A percentile compares a stretch with the other conserved stretches of the same genome.
phyloP scores from a whole-genome alignment of 1,140 invertebrate species.

The Drosophila kohkoa region DNA sequence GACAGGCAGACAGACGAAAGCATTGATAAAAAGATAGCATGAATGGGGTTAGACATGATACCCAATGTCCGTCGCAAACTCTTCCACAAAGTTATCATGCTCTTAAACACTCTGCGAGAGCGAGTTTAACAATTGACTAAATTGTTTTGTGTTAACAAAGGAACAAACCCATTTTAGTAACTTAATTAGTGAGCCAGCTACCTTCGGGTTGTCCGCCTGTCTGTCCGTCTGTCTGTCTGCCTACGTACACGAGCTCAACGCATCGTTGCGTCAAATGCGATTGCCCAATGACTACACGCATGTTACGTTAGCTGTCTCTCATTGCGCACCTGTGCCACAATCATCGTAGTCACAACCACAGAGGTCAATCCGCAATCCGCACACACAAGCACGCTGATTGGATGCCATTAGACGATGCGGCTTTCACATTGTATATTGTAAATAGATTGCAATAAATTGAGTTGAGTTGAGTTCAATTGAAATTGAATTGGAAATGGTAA shows the following conservation, averaged over 20 bases:
- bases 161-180: constrained; percentile 16
- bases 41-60: no score
- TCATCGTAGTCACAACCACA: constrained; percentile 1
- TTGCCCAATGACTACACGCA: constrained; percentile 28
- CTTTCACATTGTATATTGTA: constrained; percentile 13
- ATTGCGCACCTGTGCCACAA: constrained; percentile 55
- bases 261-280: constrained; percentile 35
- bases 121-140: not conserved
- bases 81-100: no score
- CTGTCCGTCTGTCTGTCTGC: not conserved
- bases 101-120: not conserved
- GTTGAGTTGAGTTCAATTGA: constrained; percentile 50
- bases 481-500: constrained; percentile 48
- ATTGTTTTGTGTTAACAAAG: not conserved
- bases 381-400: constrained; percentile 54
- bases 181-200: constrained; percentile 12
- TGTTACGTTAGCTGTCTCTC: constrained; percentile 41
- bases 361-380: constrained; percentile 35
- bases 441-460: constrained; percentile 54
- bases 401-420: constrained; percentile 53
- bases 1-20: no score
- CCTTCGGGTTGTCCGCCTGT: not conserved
- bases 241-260: constrained; percentile 3
- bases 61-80: no score
- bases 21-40: no score